Conservation (phyloP, 30 jellyfish, hydroid and myxozoan species). For the Aurelia coerulea region DNA sequence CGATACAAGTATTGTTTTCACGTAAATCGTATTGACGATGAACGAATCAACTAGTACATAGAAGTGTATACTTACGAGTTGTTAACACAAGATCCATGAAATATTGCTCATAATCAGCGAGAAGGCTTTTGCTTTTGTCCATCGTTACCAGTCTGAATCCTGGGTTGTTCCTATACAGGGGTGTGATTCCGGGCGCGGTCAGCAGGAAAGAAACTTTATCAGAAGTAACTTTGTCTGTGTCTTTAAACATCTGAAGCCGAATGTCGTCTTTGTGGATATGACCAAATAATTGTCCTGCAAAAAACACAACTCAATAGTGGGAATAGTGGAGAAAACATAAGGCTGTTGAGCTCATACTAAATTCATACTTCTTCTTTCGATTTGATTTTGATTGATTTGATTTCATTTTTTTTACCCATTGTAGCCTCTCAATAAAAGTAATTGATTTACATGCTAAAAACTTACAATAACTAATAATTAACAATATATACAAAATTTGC, state of each 20-base stretch:
- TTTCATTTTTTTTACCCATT: no score
- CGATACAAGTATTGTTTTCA: not conserved
- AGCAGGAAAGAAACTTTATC: constrained; percentile 40
- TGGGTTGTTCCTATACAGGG: constrained; percentile 80
- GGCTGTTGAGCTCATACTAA: no score
- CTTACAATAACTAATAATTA: no score
- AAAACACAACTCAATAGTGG: no score
- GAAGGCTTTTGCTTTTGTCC: constrained; percentile 21
- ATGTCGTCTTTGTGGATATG: constrained; percentile 87
- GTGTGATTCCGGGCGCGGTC: constrained; percentile 87
- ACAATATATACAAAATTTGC: no score
- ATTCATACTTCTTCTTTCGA: no score
- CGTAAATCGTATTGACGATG: not conserved
- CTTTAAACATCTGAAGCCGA: constrained; percentile 52
- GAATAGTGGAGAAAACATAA: no score
- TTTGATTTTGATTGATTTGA: no score
- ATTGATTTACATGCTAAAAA: no score
- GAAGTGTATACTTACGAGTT: constrained; percentile 64
- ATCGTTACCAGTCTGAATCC: constrained; percentile 83
- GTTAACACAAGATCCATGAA: constrained; percentile 79
- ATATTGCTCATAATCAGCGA: constrained; percentile 78
- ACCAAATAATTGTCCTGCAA: constrained; percentile 86
- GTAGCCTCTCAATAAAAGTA: no score
- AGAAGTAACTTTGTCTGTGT: not conserved
- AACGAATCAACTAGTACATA: not conserved